A percentile compares a stretch with the other conserved stretches of the same genome.
phyloP scores from a whole-genome alignment of 2,888 invertebrate genomes.

The Dryobota labecula region DNA sequence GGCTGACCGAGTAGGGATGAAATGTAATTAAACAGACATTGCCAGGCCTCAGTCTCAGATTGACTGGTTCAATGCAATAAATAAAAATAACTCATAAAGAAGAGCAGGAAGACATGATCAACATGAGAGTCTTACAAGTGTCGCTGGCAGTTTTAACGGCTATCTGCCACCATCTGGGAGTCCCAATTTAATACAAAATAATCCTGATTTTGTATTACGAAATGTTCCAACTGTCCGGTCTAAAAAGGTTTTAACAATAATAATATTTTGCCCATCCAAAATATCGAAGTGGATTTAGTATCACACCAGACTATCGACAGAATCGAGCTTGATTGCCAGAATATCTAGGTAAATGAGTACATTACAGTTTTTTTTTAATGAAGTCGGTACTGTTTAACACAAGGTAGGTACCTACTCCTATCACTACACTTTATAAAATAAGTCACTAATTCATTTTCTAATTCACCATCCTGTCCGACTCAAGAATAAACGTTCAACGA shows the following conservation, averaged over 20 bases:
- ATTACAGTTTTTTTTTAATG: no score
- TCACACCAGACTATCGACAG: background rate
- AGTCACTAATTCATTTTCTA: conserved; percentile 29
- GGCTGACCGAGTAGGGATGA: background rate
- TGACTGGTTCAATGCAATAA: background rate
- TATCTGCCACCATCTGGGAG: background rate
- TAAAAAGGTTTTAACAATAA: background rate
- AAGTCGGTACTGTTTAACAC: background rate
- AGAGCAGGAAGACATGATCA: background rate
- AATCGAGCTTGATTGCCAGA: no score
- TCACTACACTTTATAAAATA: conserved; percentile 9
- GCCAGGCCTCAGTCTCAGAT: no score
- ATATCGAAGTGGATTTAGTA: no score
- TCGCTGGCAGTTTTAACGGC: background rate
- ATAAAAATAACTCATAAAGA: background rate
- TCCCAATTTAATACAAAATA: background rate
- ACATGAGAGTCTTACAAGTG: background rate
- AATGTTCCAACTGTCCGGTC: background rate
- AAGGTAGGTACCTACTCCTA: background rate
- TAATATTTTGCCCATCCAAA: no score
- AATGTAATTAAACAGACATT: background rate
- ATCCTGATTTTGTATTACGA: background rate
- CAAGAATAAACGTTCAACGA: conserved; percentile 54
- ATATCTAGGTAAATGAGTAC: background rate
- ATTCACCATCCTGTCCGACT: conserved; percentile 34